Conservation (phyloP, 2,888 invertebrate species). For the Gonocerus acuteangulatus region DNA sequence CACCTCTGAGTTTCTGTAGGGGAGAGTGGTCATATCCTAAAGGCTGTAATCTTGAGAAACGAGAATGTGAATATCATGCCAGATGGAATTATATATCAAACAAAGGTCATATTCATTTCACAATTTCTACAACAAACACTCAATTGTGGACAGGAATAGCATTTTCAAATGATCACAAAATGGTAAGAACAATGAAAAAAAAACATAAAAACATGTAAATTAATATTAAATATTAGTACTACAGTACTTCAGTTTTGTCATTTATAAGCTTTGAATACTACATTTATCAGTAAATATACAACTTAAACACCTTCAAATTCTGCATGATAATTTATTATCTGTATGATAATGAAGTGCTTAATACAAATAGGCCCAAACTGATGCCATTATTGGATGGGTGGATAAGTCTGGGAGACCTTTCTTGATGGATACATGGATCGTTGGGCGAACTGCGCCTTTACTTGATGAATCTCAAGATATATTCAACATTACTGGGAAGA, state of each 20-base stretch:
- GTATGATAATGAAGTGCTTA: constrained; percentile 75
- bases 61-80: constrained; percentile 71
- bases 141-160: constrained; percentile 86
- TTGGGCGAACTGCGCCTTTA: constrained; percentile 66
- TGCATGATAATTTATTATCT: no score
- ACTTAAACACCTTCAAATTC: no score
- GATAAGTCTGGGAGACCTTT: constrained; percentile 71
- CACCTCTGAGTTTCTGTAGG: constrained; percentile 55
- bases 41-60: constrained; percentile 55
- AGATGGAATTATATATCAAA: constrained; percentile 65
- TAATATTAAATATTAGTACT: no score
- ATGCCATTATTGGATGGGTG: constrained; percentile 82
- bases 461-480: constrained; percentile 69
- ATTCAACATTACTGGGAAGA: constrained; percentile 57
- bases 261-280: no score
- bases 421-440: constrained; percentile 82
- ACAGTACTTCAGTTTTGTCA: no score
- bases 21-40: constrained; percentile 72
- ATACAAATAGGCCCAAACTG: constrained; percentile 65
- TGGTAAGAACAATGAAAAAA: constrained; percentile 56
- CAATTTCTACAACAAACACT: constrained; percentile 66
- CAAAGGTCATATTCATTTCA: constrained; percentile 70
- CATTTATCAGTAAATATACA: no score
- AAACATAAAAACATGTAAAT: neutral
- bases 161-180: constrained; percentile 73